phyloP scores from a whole-genome alignment of 92 coral and sea anemone species.

The Siderastrea radians region DNA sequence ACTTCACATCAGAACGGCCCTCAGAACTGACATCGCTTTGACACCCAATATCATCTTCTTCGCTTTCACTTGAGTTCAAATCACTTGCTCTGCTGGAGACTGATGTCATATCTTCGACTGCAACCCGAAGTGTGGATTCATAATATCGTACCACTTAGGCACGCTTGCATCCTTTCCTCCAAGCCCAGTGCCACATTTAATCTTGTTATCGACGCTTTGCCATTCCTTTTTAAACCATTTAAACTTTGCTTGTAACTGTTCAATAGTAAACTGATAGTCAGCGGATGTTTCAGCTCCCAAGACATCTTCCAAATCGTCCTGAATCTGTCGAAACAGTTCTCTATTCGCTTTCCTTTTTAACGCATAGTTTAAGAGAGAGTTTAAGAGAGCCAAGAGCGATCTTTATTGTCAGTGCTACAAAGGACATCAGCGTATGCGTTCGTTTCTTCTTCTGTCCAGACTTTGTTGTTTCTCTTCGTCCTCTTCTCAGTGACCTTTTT shows the following conservation, averaged over 20 bases:
- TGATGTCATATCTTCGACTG: constrained; percentile 46
- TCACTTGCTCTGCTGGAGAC: constrained; percentile 68
- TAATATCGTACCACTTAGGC: constrained; percentile 19
- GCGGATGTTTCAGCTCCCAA: not conserved
- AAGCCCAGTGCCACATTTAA: constrained; percentile 14
- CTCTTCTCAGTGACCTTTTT: not conserved
- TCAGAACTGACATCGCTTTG: constrained; percentile 39
- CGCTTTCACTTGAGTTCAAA: constrained; percentile 15
- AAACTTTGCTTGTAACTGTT: constrained; percentile 55
- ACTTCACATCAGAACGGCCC: not conserved
- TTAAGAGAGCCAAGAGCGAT: constrained; percentile 67
- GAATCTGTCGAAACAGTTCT: constrained; percentile 33
- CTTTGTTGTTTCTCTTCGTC: constrained; percentile 22
- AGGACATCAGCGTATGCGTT: constrained; percentile 56
- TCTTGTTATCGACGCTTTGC: constrained; percentile 56
- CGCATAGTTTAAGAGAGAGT: constrained; percentile 47
- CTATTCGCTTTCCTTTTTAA: constrained; percentile 61
- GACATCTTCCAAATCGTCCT: constrained; percentile 38
- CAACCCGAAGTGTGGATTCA: constrained; percentile 52
- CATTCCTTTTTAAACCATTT: constrained; percentile 72
- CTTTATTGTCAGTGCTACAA: constrained; percentile 37
- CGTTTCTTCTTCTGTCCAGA: constrained; percentile 51
- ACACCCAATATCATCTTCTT: constrained; percentile 12
- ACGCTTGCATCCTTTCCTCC: constrained; percentile 2
- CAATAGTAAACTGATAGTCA: constrained; percentile 17